A percentile compares a stretch with the other conserved stretches of the same genome.
Evolutionary conservation across 1,140 invertebrate species (phyloP).

Genomic region (Drosophila ananassae): DNA sequence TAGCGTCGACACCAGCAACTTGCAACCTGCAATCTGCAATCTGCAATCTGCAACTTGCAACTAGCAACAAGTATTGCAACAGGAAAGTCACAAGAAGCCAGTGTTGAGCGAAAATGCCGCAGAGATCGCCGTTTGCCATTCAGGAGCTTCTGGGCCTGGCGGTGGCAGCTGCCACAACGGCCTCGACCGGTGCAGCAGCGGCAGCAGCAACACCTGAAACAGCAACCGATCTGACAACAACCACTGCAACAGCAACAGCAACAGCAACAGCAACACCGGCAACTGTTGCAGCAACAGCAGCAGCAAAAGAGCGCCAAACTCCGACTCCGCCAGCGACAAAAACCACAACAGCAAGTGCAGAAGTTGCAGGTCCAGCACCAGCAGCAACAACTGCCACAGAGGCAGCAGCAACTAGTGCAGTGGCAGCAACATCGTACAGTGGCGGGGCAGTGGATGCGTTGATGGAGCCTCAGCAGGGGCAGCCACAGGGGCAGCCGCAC

Average conservation of each 20-base stretch:
- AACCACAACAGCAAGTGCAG: constrained; percentile 10
- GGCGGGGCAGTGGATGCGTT: constrained; percentile 2
- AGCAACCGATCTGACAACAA: constrained; percentile 56
- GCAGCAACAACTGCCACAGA: constrained; percentile 17
- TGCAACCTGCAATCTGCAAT: not conserved
- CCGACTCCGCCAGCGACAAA: constrained; percentile 46
- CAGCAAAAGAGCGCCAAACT: constrained; percentile 36
- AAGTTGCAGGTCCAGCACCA: not conserved
- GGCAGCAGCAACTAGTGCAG: constrained; percentile 14
- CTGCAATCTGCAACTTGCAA: not conserved
- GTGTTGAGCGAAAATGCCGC: constrained; percentile 86
- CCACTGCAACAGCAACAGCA: constrained; percentile 24
- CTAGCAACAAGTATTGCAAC: not conserved
- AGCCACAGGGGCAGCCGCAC: constrained; percentile 24
- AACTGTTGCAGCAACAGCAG: constrained; percentile 19
- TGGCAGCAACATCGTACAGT: constrained; percentile 12
- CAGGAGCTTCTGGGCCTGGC: constrained; percentile 93
- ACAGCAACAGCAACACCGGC: constrained; percentile 4
- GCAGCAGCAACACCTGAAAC: constrained; percentile 43
- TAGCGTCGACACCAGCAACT: not conserved
- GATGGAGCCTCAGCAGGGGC: constrained; percentile 30
- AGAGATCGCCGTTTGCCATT: constrained; percentile 95
- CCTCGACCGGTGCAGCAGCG: constrained; percentile 52
- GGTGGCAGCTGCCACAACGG: constrained; percentile 49
- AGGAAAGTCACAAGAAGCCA: constrained; percentile 1